These are phyloP conservation scores for Uropetala carovei DNA, from an alignment of 2,888 invertebrate genomes.

Conservation along the genomic window DNA sequence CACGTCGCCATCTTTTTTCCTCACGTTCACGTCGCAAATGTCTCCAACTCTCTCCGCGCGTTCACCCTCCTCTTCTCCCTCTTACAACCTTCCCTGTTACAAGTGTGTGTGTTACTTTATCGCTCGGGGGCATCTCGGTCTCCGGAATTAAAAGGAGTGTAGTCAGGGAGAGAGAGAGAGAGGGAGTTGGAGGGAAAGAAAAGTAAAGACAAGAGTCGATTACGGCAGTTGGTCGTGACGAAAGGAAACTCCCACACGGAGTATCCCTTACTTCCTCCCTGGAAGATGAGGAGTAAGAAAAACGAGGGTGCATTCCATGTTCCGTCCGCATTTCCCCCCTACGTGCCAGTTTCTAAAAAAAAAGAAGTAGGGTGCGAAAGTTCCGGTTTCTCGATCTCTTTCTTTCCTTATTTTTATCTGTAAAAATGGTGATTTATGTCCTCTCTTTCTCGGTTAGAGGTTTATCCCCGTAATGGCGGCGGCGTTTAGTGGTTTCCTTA, in stretches of 20 bases:
- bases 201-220: background rate
- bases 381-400: too few relatives aligned
- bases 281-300: background rate
- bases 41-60: background rate
- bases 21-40: background rate
- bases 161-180: background rate
- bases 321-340: too few relatives aligned
- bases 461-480: too few relatives aligned
- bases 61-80: background rate
- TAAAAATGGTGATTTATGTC: too few relatives aligned
- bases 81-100: conserved; percentile 5
- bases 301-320: background rate
- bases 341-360: too few relatives aligned
- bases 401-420: too few relatives aligned
- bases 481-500: too few relatives aligned
- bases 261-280: conserved; percentile 2
- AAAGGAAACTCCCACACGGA: background rate
- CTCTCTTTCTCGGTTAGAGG: too few relatives aligned
- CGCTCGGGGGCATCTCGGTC: conserved; percentile 14
- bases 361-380: too few relatives aligned
- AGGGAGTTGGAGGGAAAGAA: background rate
- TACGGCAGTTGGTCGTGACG: background rate
- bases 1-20: background rate
- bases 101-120: conserved; percentile 13
- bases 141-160: background rate